A percentile compares a stretch with the other conserved stretches of the same genome.
Evolutionary conservation across 2,113 vertebrate species (phyloP).

Genomic region (Gallinago paraguaiae): DNA sequence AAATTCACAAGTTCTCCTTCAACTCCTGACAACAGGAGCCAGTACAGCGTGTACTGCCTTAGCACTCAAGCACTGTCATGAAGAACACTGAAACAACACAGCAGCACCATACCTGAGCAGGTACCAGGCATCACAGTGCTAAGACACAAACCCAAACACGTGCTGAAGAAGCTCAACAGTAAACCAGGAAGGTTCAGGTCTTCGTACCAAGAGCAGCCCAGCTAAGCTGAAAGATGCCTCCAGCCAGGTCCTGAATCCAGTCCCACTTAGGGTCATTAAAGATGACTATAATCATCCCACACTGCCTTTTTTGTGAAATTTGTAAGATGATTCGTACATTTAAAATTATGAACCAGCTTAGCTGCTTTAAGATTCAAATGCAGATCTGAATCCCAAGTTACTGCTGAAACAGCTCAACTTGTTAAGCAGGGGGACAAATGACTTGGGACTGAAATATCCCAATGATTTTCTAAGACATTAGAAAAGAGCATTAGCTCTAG

Average conservation of each 20-base stretch:
- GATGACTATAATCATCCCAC: not conserved
- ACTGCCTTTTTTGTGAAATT: not conserved
- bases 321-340: not conserved
- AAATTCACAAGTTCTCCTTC: not conserved
- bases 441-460: not conserved
- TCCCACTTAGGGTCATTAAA: not conserved
- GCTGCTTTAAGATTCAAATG: not conserved
- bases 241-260: not conserved
- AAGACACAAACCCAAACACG: not conserved
- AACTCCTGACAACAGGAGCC: not conserved
- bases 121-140: not conserved
- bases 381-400: not conserved
- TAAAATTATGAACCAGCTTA: not conserved
- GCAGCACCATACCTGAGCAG: not conserved
- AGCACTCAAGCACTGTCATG: not conserved
- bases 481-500: not conserved
- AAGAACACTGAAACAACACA: not conserved
- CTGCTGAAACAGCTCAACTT: not conserved
- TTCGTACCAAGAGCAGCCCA: not conserved
- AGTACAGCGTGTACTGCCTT: not conserved
- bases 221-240: not conserved
- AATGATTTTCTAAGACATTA: not conserved
- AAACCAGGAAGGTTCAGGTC: not conserved
- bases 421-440: not conserved
- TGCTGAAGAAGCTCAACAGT: not conserved